Evolutionary conservation across 2,797 vertebrate species (phyloP).

Genomic region (Chiroxiphia lanceolata): DNA sequence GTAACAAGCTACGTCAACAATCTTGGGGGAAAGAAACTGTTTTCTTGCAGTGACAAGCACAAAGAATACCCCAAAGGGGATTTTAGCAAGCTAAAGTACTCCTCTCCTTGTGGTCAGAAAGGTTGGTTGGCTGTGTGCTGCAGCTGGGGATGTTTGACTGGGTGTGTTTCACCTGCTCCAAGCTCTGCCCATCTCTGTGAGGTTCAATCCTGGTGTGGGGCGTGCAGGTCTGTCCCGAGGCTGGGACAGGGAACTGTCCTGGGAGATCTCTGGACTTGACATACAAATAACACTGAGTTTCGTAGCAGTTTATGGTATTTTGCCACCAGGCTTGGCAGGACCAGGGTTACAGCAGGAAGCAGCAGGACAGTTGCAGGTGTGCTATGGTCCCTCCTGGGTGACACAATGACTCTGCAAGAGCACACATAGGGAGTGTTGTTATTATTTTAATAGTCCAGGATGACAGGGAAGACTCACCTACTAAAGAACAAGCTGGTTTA

Average conservation of each 20-base stretch:
- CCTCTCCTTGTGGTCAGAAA: constrained; percentile 3
- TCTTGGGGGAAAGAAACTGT: neutral
- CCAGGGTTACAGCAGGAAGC: neutral
- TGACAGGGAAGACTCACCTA: neutral
- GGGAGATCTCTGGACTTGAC: neutral
- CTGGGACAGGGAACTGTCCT: neutral
- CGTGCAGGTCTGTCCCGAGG: neutral
- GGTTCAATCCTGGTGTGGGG: neutral
- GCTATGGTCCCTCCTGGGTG: neutral
- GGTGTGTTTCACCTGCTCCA: neutral
- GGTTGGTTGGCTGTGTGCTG: neutral
- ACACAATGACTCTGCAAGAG: neutral
- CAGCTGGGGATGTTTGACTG: neutral
- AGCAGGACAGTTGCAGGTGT: neutral
- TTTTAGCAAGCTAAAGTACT: neutral
- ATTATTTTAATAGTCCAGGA: neutral
- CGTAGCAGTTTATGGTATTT: neutral
- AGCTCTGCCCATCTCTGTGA: neutral
- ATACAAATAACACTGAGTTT: neutral
- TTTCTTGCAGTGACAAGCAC: constrained; percentile 33
- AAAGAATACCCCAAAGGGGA: neutral
- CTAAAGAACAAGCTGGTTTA: neutral
- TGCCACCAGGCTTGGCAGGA: neutral
- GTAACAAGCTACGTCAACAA: constrained; percentile 32
- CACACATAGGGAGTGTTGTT: neutral